Evolutionary conservation across 2,113 vertebrate genomes (phyloP).

Genomic region (Eublepharis macularius): DNA sequence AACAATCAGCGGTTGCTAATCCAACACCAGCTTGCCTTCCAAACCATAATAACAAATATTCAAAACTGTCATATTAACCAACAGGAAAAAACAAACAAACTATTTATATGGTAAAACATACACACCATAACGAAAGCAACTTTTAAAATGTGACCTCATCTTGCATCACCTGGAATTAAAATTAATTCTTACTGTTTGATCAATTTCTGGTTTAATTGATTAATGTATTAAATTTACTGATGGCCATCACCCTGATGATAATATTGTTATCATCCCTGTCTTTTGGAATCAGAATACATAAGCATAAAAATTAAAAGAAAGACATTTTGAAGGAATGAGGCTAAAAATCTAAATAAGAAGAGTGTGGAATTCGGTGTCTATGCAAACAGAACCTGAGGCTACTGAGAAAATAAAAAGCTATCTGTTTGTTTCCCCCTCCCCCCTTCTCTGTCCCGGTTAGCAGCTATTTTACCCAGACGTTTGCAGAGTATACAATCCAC

Average conservation of each 20-base stretch:
- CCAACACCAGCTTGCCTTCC: too few species aligned
- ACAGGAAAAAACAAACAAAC: too few species aligned
- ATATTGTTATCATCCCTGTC: background rate
- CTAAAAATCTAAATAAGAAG: constrained; percentile 8
- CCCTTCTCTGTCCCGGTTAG: background rate
- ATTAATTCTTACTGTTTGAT: background rate
- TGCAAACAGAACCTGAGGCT: background rate
- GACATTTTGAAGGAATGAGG: constrained; percentile 1
- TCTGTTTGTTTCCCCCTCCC: too few species aligned
- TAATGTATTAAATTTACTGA: background rate
- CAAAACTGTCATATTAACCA: too few species aligned
- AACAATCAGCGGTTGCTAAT: too few species aligned
- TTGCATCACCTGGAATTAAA: background rate
- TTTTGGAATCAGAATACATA: background rate
- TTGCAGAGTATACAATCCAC: background rate
- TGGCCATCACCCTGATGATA: background rate
- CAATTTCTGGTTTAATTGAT: constrained; percentile 4
- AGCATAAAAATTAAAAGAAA: constrained; percentile 14
- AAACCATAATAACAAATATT: too few species aligned
- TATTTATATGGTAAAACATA: too few species aligned
- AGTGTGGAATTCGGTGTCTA: background rate
- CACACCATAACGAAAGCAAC: background rate
- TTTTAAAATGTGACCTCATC: background rate
- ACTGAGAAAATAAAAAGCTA: background rate
- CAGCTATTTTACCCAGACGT: background rate